Conservation (phyloP, 2,888 invertebrate genomes). For the Operophtera brumata region DNA sequence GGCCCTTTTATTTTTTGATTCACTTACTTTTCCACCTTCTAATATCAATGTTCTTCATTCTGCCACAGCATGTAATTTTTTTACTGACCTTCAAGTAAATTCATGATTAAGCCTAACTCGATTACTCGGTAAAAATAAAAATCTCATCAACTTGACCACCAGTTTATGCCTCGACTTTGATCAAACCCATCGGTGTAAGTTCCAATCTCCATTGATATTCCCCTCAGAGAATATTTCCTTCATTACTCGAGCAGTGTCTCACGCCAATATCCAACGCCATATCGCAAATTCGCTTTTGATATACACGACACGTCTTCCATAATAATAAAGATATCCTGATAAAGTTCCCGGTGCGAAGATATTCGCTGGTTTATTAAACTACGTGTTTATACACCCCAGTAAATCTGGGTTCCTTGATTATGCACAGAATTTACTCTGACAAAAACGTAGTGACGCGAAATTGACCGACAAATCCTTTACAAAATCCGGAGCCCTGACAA, state of each 20-base stretch:
- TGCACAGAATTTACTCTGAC: constrained; percentile 52
- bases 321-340: constrained; percentile 39
- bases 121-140: background rate
- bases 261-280: constrained; percentile 20
- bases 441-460: constrained; percentile 59
- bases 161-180: background rate
- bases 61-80: no score
- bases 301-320: constrained; percentile 37
- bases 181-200: background rate
- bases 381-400: constrained; percentile 41
- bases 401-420: constrained; percentile 47
- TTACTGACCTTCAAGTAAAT: no score
- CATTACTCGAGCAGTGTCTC: constrained; percentile 15
- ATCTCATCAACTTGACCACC: background rate
- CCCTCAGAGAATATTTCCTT: constrained; percentile 4
- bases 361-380: constrained; percentile 46
- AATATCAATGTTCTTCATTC: no score
- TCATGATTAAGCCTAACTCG: no score
- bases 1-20: no score
- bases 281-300: constrained; percentile 33
- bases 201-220: constrained; percentile 9
- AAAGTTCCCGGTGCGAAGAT: constrained; percentile 38
- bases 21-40: no score
- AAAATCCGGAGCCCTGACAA: constrained; percentile 64
- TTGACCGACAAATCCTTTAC: constrained; percentile 68